Evolutionary conservation across 1,140 invertebrate species (phyloP).

Genomic region (Calosoma granatense): DNA sequence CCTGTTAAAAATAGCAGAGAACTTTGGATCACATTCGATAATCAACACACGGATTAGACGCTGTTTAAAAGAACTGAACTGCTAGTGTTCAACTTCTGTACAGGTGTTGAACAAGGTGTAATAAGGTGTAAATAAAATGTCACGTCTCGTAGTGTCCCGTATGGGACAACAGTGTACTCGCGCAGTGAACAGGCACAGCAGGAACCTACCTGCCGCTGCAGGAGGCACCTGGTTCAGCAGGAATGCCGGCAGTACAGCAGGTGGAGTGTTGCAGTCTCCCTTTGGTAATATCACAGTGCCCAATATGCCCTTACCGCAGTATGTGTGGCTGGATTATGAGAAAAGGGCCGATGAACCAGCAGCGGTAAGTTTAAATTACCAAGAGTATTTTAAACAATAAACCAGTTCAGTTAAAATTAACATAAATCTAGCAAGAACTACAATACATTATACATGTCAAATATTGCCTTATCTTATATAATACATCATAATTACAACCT

Average conservation of each 20-base stretch:
- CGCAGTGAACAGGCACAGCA: neutral
- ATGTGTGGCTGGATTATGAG: slow-evolving; percentile 40
- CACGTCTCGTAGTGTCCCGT: neutral
- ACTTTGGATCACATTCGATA: too few relatives aligned
- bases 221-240: neutral
- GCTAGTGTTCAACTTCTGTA: too few relatives aligned
- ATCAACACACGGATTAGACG: too few relatives aligned
- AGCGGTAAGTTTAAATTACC: slow-evolving; percentile 38
- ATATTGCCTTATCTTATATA: slow-evolving; percentile 23
- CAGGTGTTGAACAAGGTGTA: too few relatives aligned
- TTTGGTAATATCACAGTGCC: slow-evolving; percentile 39
- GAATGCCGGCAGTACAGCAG: neutral
- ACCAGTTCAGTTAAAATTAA: slow-evolving; percentile 3
- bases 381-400: slow-evolving; percentile 8
- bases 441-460: slow-evolving; percentile 30
- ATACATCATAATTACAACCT: too few relatives aligned
- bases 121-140: too few relatives aligned
- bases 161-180: slow-evolving; percentile 12
- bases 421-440: slow-evolving; percentile 16
- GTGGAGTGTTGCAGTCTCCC: slow-evolving; percentile 31
- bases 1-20: too few relatives aligned
- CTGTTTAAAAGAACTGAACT: too few relatives aligned
- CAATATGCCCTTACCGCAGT: slow-evolving; percentile 40
- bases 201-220: neutral
- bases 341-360: slow-evolving; percentile 40